These are phyloP conservation scores for Neodontobutis hainanensis DNA, from an alignment of 2,113 vertebrate genomes.

Conservation along the genomic window DNA sequence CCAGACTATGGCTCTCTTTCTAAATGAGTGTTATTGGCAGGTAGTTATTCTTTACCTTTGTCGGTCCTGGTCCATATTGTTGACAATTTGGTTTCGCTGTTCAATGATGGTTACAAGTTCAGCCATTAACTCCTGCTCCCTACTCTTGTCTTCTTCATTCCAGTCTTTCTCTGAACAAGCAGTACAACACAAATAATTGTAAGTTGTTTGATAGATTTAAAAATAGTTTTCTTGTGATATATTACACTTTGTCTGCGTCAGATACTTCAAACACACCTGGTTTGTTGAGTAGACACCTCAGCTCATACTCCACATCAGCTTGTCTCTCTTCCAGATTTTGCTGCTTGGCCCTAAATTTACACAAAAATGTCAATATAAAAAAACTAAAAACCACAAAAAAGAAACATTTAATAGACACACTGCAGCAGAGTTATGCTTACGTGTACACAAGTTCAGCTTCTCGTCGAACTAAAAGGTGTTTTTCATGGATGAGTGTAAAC, in stretches of 20 bases:
- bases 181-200: neutral
- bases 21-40: neutral
- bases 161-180: constrained; percentile 90
- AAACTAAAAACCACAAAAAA: neutral
- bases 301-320: constrained; percentile 94
- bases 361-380: constrained; percentile 2
- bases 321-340: constrained; percentile 96
- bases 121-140: constrained; percentile 93
- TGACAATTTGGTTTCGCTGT: constrained; percentile 95
- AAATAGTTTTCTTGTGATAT: no score
- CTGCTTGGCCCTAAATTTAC: constrained; percentile 87
- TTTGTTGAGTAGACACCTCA: constrained; percentile 98
- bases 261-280: constrained; percentile 81
- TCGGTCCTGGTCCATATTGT: constrained; percentile 94
- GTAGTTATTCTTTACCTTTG: constrained; percentile 83
- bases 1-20: neutral
- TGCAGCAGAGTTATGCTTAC: constrained; percentile 77
- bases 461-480: constrained; percentile 91
- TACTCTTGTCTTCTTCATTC: constrained; percentile 88
- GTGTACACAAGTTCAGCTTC: constrained; percentile 97
- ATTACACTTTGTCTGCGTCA: no score
- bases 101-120: constrained; percentile 95
- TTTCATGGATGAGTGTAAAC: constrained; percentile 98
- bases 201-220: no score
- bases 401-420: neutral